Conservation (phyloP, 2,797 vertebrate genomes). For the Amazona finschi region DNA sequence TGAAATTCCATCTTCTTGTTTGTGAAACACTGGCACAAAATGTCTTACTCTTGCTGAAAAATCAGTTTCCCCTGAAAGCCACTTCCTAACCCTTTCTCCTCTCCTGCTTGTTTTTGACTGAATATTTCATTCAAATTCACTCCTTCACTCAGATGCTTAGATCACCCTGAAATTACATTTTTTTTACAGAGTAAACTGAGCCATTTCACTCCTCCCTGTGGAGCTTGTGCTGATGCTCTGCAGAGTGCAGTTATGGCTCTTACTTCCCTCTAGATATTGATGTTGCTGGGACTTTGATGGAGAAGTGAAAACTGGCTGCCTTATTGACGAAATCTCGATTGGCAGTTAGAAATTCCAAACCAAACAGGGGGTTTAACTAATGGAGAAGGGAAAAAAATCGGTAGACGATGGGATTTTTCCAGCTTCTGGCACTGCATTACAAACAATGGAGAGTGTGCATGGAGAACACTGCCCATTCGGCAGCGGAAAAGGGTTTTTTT, state of each 20-base stretch:
- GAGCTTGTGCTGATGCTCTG: neutral
- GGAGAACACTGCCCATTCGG: neutral
- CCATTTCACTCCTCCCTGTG: neutral
- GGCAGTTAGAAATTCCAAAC: neutral
- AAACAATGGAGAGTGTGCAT: neutral
- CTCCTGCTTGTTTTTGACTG: neutral
- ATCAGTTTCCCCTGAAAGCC: neutral
- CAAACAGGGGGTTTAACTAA: neutral
- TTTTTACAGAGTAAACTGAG: neutral
- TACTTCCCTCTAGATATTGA: neutral
- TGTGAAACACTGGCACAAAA: neutral
- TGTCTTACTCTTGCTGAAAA: neutral
- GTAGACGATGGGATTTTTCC: neutral
- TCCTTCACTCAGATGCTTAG: neutral
- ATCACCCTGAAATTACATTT: slow-evolving; percentile 14
- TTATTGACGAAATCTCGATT: neutral
- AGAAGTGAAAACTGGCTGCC: neutral
- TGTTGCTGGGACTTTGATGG: neutral
- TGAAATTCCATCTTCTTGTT: neutral
- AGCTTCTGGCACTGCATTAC: neutral
- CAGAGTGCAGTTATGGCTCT: neutral
- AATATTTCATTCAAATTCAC: slow-evolving; percentile 16
- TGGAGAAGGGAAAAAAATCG: neutral
- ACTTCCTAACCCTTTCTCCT: neutral
- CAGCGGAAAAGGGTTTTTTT: neutral